phyloP scores from a whole-genome alignment of 1,140 invertebrate genomes.

The Thaumatotibia leucotreta region DNA sequence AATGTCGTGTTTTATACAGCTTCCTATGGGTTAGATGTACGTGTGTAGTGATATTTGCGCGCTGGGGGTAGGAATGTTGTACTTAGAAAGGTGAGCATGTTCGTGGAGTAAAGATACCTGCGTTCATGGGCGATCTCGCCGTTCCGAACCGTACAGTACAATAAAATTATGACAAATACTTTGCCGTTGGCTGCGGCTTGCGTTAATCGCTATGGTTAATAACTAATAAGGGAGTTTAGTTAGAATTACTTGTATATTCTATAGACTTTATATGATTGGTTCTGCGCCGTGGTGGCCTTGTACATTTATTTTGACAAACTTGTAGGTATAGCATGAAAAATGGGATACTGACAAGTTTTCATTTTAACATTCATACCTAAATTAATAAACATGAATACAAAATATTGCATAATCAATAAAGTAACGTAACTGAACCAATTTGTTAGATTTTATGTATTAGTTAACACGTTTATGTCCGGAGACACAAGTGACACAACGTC shows the following conservation, averaged over 20 bases:
- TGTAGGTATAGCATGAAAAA: no score
- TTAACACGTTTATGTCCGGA: no score
- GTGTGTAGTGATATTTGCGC: neutral
- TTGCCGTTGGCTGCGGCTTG: neutral
- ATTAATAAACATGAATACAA: no score
- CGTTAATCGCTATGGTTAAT: neutral
- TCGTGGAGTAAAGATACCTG: neutral
- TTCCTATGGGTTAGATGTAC: neutral
- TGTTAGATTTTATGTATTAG: no score
- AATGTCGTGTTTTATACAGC: constrained; percentile 31
- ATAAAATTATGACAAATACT: neutral
- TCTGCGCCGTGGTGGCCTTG: neutral
- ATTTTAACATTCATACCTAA: no score
- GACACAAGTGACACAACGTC: no score
- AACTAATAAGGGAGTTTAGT: neutral
- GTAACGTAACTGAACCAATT: no score
- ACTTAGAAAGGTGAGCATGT: neutral
- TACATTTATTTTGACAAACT: no score
- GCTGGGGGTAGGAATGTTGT: neutral
- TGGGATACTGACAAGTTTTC: no score
- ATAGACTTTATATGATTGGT: neutral
- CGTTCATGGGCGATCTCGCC: neutral
- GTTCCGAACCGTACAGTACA: constrained; percentile 4
- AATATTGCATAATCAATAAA: no score
- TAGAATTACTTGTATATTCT: neutral